Evolutionary conservation across 2,797 vertebrate species (phyloP), one percentile per base, ranked within the genome.

Genomic region (Xerus rutilus): DNA sequence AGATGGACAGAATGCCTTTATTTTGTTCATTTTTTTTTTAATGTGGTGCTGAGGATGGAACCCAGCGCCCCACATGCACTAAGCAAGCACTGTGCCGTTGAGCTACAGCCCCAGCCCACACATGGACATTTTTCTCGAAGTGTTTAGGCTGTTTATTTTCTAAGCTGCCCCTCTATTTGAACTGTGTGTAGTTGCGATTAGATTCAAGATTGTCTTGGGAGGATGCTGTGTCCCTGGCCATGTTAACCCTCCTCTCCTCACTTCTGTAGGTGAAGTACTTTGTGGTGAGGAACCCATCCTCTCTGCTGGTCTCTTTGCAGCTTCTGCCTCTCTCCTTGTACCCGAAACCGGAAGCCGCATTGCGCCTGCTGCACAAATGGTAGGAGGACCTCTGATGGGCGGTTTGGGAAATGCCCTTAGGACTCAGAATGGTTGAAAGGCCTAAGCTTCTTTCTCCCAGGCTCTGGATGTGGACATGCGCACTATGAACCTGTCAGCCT

Each of bases 301-400:
- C 99, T 62, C 98, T 99, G 92, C 99, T 99, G 32, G 98, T 99
- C 95, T 99, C 98, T n/a, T 96, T 99, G 95, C 99, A 99, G 98
- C 99, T 99, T 82, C 98, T 99, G 92, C 98, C 99, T 87, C 98
- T 99, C 43, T 99, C 99, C 89, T 97, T 98, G 64, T 99, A 99
- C 97, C 99, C 99, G 2, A 99, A 99, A 91, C 99, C 99, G 0
- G 98, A 99, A 85, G 99, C 99, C 59, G 99, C 98, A 32, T 90
- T 99, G 91, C 99, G 98, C 97, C 98, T 99, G 70, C 99, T 99
- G 30, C 99, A 99, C 84, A 99, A 99, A 99, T 99, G 99, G 99
- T 99, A 99, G 1, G 92, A 15, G 30, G 70, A 15, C 10, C 52
- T 23, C 47, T 17, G 30, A 0, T 6, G 28, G 89, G 45, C 1